phyloP scores from a whole-genome alignment of 2,113 vertebrate species.

The Rhinogobius similis region DNA sequence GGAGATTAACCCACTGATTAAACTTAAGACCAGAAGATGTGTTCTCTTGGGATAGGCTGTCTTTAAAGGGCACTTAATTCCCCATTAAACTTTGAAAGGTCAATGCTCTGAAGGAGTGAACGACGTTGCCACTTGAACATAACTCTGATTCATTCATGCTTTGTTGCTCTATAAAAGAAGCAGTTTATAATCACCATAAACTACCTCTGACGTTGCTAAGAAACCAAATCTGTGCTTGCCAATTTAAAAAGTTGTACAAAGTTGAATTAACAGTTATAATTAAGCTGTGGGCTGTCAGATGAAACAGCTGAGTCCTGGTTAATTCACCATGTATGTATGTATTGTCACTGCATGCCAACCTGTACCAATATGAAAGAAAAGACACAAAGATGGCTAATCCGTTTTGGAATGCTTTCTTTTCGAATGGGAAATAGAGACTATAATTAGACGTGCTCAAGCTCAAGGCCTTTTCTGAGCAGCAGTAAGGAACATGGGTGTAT shows the following conservation, averaged over 20 bases:
- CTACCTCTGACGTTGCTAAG: background rate
- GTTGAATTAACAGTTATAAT: background rate
- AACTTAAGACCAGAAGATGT: conserved; percentile 19
- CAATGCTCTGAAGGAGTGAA: conserved; percentile 11
- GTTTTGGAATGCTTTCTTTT: conserved; percentile 41
- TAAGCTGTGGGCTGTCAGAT: background rate
- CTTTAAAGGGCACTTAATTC: conserved; percentile 36
- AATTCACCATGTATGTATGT: background rate
- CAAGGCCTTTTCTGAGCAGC: conserved; percentile 38
- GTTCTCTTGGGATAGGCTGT: conserved; percentile 29
- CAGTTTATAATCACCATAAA: background rate
- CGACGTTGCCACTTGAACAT: conserved; percentile 4
- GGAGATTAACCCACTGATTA: conserved; percentile 45
- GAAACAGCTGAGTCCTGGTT: background rate
- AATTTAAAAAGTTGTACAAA: background rate
- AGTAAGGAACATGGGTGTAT: conserved; percentile 20
- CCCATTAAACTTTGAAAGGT: conserved; percentile 22
- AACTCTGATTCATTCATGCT: background rate
- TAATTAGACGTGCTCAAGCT: conserved; percentile 57
- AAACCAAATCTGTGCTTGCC: background rate
- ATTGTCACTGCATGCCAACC: conserved; percentile 7
- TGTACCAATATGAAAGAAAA: conserved; percentile 5
- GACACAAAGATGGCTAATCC: conserved; percentile 39
- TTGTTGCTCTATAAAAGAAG: background rate
- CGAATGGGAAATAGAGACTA: conserved; percentile 42